Evolutionary conservation across 2,888 invertebrate species (phyloP).

Genomic region (Agrenia bidenticulata): DNA sequence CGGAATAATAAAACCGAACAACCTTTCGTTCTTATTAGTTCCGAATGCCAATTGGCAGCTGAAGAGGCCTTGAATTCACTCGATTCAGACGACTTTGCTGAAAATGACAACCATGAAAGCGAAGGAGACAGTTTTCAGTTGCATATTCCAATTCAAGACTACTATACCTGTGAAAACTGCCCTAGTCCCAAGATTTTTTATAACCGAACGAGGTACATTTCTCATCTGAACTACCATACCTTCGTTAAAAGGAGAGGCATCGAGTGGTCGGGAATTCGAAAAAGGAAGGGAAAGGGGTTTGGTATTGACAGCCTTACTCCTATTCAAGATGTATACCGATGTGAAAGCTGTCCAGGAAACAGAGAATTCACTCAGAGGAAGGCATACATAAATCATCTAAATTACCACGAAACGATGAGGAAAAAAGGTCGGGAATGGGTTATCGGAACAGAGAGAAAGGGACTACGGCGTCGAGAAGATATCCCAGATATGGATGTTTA

Average conservation of each 20-base stretch:
- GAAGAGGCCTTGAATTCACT: no score
- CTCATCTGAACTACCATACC: constrained; percentile 3
- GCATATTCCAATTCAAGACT: constrained; percentile 9
- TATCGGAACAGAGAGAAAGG: neutral
- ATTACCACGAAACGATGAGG: constrained; percentile 10
- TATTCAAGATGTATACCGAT: neutral
- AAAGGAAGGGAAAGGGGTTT: neutral
- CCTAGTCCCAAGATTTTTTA: neutral
- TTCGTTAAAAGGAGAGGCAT: neutral
- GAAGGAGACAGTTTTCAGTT: neutral
- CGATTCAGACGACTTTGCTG: no score
- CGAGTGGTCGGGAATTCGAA: neutral
- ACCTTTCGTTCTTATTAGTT: no score
- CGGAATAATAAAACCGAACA: no score
- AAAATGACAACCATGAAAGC: no score
- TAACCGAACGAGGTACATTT: neutral
- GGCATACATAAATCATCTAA: constrained; percentile 8
- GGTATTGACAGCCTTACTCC: neutral
- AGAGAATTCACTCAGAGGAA: neutral
- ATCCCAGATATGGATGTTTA: neutral
- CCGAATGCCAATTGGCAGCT: no score
- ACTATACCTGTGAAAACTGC: constrained; percentile 5
- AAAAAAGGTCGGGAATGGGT: neutral
- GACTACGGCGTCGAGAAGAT: neutral
- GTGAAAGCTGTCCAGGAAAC: neutral